Evolutionary conservation across 2,797 vertebrate species (phyloP).

Genomic region (Sarcophilus harrisii): DNA sequence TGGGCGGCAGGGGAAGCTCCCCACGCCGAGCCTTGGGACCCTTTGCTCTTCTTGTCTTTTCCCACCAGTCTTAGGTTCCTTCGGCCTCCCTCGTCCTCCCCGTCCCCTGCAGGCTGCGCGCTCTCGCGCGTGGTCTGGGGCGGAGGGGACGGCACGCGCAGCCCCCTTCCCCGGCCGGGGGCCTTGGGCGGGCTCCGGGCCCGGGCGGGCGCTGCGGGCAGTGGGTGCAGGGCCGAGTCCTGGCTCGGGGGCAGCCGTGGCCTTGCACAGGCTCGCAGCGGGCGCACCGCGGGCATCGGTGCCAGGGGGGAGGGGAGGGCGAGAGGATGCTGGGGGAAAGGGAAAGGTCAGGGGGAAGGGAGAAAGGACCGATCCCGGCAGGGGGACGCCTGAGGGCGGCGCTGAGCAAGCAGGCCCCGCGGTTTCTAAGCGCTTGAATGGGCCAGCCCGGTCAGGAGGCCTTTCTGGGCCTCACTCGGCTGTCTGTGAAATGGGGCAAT

Average conservation of each 20-base stretch:
- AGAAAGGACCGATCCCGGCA: background rate
- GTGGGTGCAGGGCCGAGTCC: background rate
- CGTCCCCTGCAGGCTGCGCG: background rate
- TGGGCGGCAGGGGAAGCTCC: constrained; percentile 20
- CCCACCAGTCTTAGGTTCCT: background rate
- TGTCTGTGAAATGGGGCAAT: background rate
- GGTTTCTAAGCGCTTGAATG: background rate
- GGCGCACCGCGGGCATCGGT: background rate
- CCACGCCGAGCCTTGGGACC: constrained; percentile 12
- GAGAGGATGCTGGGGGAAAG: background rate
- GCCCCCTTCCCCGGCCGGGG: background rate
- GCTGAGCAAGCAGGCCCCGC: background rate
- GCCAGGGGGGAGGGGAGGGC: background rate
- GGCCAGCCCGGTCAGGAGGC: background rate
- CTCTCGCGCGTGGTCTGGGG: background rate
- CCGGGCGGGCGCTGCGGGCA: background rate
- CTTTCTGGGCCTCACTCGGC: background rate
- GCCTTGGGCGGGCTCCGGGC: background rate
- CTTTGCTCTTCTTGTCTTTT: constrained; percentile 18
- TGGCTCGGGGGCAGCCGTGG: background rate
- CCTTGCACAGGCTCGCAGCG: background rate
- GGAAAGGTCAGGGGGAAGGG: background rate
- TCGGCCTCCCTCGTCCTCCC: background rate
- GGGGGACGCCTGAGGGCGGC: background rate
- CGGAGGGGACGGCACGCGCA: background rate